Conservation (phyloP, 2,888 invertebrate genomes). For the Drosophila multiciliata region DNA sequence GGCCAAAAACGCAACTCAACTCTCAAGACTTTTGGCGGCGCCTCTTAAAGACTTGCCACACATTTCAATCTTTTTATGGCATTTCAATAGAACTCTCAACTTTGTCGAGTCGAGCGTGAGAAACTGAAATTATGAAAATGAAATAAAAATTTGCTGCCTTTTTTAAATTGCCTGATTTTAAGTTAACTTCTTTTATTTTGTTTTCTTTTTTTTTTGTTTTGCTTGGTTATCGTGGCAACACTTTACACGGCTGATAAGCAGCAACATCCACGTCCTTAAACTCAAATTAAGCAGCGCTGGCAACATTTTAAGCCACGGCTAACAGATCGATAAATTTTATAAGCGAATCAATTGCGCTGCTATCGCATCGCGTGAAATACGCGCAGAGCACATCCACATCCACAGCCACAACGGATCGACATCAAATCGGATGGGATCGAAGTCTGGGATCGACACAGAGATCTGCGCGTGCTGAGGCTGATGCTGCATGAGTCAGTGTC, state of each 20-base stretch:
- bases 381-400: constrained; percentile 31
- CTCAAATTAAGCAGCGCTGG: constrained; percentile 37
- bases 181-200: not conserved
- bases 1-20: constrained; percentile 13
- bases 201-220: not conserved
- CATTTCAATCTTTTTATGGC: constrained; percentile 78
- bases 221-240: constrained; percentile 63
- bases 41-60: constrained; percentile 71
- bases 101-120: constrained; percentile 65
- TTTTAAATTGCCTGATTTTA: constrained; percentile 15
- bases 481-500: constrained; percentile 50
- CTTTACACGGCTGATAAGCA: constrained; percentile 63
- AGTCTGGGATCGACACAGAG: constrained; percentile 20
- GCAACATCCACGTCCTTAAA: constrained; percentile 33
- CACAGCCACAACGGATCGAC: constrained; percentile 44
- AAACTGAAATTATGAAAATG: constrained; percentile 74
- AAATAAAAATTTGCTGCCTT: constrained; percentile 36
- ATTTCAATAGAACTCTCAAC: constrained; percentile 73
- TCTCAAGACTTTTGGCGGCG: constrained; percentile 60
- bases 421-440: constrained; percentile 27
- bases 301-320: constrained; percentile 59
- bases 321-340: constrained; percentile 80
- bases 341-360: constrained; percentile 82
- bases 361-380: constrained; percentile 80
- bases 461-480: constrained; percentile 24